Percentiles rank a stretch among this genome's conserved stretches.
Evolutionary conservation across 2,888 invertebrate genomes (phyloP).

Genomic region (Luperina testacea): DNA sequence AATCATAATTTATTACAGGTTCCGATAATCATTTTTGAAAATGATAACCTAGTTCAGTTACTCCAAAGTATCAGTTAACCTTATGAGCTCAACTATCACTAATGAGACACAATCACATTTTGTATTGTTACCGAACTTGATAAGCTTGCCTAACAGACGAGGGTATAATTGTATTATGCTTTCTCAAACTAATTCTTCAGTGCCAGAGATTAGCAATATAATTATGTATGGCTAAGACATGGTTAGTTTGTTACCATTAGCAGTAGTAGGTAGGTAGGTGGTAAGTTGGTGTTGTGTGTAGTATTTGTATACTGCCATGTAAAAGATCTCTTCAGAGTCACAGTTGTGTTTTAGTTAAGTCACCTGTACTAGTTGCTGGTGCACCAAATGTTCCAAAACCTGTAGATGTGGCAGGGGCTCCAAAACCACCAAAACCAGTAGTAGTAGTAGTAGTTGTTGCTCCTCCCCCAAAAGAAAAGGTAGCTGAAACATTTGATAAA

Average conservation of each 20-base stretch:
- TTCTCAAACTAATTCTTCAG: not conserved
- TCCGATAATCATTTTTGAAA: not conserved
- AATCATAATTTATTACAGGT: not conserved
- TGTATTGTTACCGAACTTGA: too few species aligned
- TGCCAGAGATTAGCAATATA: not conserved
- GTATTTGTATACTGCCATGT: not conserved
- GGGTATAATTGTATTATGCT: not conserved
- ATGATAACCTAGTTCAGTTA: not conserved
- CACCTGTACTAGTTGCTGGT: constrained; percentile 71
- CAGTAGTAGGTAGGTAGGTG: not conserved
- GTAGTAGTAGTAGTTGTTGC: constrained; percentile 88
- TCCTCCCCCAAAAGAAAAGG: constrained; percentile 88
- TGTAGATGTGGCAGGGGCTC: constrained; percentile 83
- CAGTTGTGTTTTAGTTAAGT: not conserved
- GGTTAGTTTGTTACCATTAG: not conserved
- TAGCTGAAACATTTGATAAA: constrained; percentile 74
- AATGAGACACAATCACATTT: too few species aligned
- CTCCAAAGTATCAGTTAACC: not conserved
- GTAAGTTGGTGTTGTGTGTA: not conserved
- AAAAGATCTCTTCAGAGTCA: not conserved
- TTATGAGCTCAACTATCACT: not conserved
- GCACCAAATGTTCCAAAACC: constrained; percentile 79
- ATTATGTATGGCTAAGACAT: not conserved
- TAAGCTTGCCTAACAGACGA: too few species aligned
- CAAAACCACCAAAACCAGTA: constrained; percentile 84